phyloP scores from a whole-genome alignment of 2,113 vertebrate species.

The Lutjanus erythropterus region DNA sequence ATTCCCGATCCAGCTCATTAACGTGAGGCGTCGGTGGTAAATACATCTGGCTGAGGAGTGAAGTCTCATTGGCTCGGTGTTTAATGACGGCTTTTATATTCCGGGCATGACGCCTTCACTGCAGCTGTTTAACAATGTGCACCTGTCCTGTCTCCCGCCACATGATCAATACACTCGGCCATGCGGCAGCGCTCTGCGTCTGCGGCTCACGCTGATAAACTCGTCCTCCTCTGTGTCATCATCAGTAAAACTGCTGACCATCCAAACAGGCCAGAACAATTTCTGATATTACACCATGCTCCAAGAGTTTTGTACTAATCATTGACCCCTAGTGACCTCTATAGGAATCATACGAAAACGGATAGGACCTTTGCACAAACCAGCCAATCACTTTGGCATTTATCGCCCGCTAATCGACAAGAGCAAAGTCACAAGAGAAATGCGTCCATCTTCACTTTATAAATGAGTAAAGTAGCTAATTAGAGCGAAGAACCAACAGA shows the following conservation, averaged over 20 bases:
- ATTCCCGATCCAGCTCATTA: constrained; percentile 54
- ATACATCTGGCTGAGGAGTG: constrained; percentile 48
- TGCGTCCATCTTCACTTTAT: background rate
- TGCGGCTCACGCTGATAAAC: constrained; percentile 40
- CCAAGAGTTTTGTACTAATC: background rate
- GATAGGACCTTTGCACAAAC: background rate
- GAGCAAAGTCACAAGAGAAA: background rate
- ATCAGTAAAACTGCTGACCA: constrained; percentile 30
- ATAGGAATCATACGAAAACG: background rate
- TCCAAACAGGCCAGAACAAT: background rate
- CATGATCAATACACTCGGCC: constrained; percentile 46
- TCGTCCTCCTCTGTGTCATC: constrained; percentile 16
- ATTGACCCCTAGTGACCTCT: constrained; percentile 24
- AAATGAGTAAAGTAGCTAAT: constrained; percentile 2
- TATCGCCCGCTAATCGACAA: background rate
- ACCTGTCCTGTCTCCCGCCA: constrained; percentile 48
- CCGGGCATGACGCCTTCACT: constrained; percentile 50
- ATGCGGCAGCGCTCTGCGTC: constrained; percentile 27
- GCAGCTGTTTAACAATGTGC: constrained; percentile 63
- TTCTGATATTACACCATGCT: background rate
- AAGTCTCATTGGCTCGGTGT: constrained; percentile 33
- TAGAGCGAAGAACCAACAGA: background rate
- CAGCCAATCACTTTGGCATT: no score
- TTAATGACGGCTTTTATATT: constrained; percentile 69
- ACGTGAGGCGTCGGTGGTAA: constrained; percentile 29